Evolutionary conservation across 2,113 vertebrate species (phyloP).

Genomic region (Lepus americanus): DNA sequence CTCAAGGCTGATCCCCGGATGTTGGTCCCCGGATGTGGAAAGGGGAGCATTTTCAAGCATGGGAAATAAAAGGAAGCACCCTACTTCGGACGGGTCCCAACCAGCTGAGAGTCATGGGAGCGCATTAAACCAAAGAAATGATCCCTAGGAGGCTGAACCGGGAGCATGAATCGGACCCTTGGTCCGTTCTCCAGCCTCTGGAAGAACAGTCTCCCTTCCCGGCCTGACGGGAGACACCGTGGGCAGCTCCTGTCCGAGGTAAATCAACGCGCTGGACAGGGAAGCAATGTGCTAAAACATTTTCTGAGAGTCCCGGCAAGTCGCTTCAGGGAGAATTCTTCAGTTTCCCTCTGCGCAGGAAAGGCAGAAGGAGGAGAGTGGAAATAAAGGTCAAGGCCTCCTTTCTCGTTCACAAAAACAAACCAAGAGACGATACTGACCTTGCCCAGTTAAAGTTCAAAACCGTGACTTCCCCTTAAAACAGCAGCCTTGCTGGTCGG

Average conservation of each 20-base stretch:
- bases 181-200: too few relatives aligned
- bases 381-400: slow-evolving; percentile 5
- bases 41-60: slow-evolving; percentile 12
- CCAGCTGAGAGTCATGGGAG: neutral
- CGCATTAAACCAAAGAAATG: neutral
- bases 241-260: neutral
- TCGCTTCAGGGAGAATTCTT: slow-evolving; percentile 26
- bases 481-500: neutral
- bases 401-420: slow-evolving; percentile 33
- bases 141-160: neutral
- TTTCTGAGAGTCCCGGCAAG: neutral
- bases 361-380: neutral
- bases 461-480: neutral
- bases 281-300: slow-evolving; percentile 33
- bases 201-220: too few relatives aligned
- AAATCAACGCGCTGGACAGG: neutral
- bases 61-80: slow-evolving; percentile 31
- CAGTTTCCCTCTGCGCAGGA: neutral
- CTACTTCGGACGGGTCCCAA: neutral
- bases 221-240: neutral
- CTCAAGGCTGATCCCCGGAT: slow-evolving; percentile 3
- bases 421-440: neutral
- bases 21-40: slow-evolving; percentile 17
- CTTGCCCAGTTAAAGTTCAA: slow-evolving; percentile 47
- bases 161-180: too few relatives aligned